These are phyloP conservation scores for Euclidia mi DNA, from an alignment of 2,888 invertebrate species.

Conservation along the genomic window DNA sequence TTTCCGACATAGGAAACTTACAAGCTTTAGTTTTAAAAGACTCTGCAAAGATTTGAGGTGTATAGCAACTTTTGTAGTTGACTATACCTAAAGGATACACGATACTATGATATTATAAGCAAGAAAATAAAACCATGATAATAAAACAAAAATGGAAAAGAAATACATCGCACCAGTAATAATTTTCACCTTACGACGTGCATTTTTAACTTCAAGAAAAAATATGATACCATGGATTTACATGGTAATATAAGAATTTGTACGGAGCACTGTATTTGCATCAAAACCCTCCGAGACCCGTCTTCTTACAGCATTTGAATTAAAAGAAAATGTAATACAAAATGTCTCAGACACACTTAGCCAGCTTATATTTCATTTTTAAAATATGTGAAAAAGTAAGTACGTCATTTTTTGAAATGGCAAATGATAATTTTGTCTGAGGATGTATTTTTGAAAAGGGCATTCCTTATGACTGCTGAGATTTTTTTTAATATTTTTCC, in stretches of 20 bases:
- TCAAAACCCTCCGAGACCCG: conserved; percentile 29
- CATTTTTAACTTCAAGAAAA: conserved; percentile 33
- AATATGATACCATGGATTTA: conserved; percentile 35
- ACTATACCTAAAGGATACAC: no score
- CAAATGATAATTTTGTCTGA: conserved; percentile 8
- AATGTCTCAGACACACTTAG: conserved; percentile 36
- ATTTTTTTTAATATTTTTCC: no score
- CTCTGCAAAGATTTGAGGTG: no score
- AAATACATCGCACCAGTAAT: background rate
- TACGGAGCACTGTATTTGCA: conserved; percentile 27
- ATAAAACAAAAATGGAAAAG: background rate
- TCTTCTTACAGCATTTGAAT: conserved; percentile 46
- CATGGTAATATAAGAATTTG: conserved; percentile 28
- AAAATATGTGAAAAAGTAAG: conserved; percentile 37
- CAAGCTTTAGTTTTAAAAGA: no score
- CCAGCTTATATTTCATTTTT: conserved; percentile 27
- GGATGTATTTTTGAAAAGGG: background rate
- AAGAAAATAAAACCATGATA: no score
- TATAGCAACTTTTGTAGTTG: no score
- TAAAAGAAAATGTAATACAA: conserved; percentile 50
- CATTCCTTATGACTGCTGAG: no score
- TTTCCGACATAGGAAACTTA: no score
- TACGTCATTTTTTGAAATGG: no score
- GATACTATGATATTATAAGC: no score
- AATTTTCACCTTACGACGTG: conserved; percentile 7